These are phyloP conservation scores for Pseudachorutes palmiensis DNA, from an alignment of 1,140 invertebrate species.

Conservation along the genomic window DNA sequence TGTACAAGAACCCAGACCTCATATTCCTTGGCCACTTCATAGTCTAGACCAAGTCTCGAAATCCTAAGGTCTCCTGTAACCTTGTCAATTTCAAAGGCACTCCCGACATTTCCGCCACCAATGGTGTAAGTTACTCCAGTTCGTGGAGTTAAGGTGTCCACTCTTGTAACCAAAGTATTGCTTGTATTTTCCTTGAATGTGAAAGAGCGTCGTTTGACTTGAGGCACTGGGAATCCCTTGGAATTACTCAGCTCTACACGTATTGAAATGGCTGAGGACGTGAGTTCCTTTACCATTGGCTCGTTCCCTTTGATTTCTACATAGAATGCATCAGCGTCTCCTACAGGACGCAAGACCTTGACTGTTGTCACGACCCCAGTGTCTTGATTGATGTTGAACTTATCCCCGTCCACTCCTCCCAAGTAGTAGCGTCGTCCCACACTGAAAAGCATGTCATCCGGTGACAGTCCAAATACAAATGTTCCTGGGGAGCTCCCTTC, in stretches of 20 bases:
- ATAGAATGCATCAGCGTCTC: slow-evolving; percentile 45
- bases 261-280: slow-evolving; percentile 58
- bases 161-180: slow-evolving; percentile 42
- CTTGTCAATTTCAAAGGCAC: slow-evolving; percentile 70
- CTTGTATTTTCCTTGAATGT: slow-evolving; percentile 68
- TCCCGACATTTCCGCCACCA: slow-evolving; percentile 81
- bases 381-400: slow-evolving; percentile 64
- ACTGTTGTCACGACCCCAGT: slow-evolving; percentile 74
- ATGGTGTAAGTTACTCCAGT: slow-evolving; percentile 64
- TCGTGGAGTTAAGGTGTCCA: slow-evolving; percentile 55
- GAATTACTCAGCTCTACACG: slow-evolving; percentile 61
- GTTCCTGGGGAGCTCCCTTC: slow-evolving; percentile 60
- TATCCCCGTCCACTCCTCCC: slow-evolving; percentile 62
- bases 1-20: slow-evolving; percentile 92
- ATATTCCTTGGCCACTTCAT: slow-evolving; percentile 62
- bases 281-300: slow-evolving; percentile 51
- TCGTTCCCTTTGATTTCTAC: slow-evolving; percentile 62
- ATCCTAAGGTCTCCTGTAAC: slow-evolving; percentile 69
- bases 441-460: slow-evolving; percentile 68
- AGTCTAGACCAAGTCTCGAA: slow-evolving; percentile 69
- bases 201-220: slow-evolving; percentile 58
- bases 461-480: slow-evolving; percentile 81
- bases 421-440: slow-evolving; percentile 68
- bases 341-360: slow-evolving; percentile 49
- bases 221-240: slow-evolving; percentile 65